phyloP scores from a whole-genome alignment of 2,888 invertebrate species.

The Mythimna pallens region DNA sequence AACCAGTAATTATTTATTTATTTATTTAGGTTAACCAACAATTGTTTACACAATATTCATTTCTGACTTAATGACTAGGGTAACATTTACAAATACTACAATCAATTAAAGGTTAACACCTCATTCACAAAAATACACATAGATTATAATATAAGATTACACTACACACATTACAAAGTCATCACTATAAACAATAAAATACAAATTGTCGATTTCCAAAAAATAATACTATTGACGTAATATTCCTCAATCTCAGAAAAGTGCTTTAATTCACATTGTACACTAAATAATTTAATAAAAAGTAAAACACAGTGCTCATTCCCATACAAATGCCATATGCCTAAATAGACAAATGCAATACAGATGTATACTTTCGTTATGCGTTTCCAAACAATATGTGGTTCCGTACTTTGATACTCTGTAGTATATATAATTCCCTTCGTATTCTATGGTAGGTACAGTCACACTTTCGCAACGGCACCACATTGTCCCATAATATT shows the following conservation, averaged over 20 bases:
- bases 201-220: no score
- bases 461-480: slow-evolving; percentile 71
- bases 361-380: slow-evolving; percentile 71
- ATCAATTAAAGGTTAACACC: no score
- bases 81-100: background rate
- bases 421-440: background rate
- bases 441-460: slow-evolving; percentile 19
- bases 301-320: slow-evolving; percentile 7
- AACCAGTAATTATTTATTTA: no score
- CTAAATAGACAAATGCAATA: slow-evolving; percentile 59
- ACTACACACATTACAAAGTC: no score
- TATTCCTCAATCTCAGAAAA: background rate
- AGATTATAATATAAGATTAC: no score
- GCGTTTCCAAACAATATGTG: slow-evolving; percentile 71
- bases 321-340: slow-evolving; percentile 35
- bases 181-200: no score
- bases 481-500: slow-evolving; percentile 69
- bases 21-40: no score
- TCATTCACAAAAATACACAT: no score
- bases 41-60: no score
- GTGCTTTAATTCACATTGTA: background rate
- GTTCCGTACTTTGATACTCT: slow-evolving; percentile 52
- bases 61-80: no score
- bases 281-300: slow-evolving; percentile 20
- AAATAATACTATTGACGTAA: no score